Conservation (phyloP, 2,113 vertebrate genomes). For the Clarias macrocephalus region DNA sequence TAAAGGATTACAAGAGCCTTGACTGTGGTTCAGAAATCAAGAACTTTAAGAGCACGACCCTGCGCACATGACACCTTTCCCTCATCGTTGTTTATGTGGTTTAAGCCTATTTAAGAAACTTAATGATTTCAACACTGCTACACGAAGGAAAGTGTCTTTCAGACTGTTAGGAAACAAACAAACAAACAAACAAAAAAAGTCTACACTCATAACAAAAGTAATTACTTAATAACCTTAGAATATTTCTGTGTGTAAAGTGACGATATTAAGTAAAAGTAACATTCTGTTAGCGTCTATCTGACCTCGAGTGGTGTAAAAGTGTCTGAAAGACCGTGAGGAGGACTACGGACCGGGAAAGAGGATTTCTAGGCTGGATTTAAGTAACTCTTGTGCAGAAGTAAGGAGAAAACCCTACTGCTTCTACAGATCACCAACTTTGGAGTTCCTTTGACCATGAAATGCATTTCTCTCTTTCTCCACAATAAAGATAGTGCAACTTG, state of each 20-base stretch:
- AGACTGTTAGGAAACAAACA: background rate
- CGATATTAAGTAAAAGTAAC: slow-evolving; percentile 24
- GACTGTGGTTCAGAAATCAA: slow-evolving; percentile 14
- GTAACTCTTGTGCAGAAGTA: slow-evolving; percentile 46
- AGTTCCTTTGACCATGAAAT: slow-evolving; percentile 41
- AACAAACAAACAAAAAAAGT: too few relatives aligned
- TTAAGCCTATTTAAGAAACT: background rate
- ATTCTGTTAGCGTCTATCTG: slow-evolving; percentile 28
- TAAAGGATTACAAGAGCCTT: slow-evolving; percentile 16
- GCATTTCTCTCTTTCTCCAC: slow-evolving; percentile 66
- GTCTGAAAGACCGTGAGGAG: slow-evolving; percentile 24
- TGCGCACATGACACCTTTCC: slow-evolving; percentile 9
- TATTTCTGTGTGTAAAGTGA: slow-evolving; percentile 37
- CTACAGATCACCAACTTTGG: slow-evolving; percentile 26
- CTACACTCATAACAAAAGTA: slow-evolving; percentile 7
- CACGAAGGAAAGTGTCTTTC: slow-evolving; percentile 11
- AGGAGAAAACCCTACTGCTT: slow-evolving; percentile 35
- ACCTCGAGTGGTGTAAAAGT: slow-evolving; percentile 27
- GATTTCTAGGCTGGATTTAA: slow-evolving; percentile 49
- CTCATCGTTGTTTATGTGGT: background rate
- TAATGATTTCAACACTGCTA: background rate
- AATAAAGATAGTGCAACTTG: slow-evolving; percentile 93
- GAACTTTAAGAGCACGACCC: slow-evolving; percentile 21
- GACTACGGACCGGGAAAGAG: slow-evolving; percentile 16
- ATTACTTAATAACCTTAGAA: background rate